Base-by-base conservation (phyloP, 1,140 invertebrate species). In the Bombus impatiens region DNA sequence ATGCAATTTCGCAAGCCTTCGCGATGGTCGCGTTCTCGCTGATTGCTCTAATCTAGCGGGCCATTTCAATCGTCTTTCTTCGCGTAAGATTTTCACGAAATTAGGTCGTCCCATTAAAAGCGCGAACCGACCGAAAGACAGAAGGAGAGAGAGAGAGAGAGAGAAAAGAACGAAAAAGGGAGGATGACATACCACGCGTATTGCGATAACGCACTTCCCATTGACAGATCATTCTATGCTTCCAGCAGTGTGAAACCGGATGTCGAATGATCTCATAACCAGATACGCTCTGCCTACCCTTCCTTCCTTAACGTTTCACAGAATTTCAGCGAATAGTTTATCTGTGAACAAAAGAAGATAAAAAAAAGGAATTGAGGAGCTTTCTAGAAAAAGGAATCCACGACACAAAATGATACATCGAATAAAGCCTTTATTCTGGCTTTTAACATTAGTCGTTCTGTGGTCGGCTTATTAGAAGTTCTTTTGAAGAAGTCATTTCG, bases 141-240 rank as follows among this genome's bases (percentile, higher is more conserved):
- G 75, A 62, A 72, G 53, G 70, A 86, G 83, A 86, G 78, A 74
- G 78, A 67, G 78, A 59, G 78, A 88, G 82, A 84, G 84, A 74
- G 82, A 65, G 81, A 84, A 67, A 84, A 75, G 70, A 87, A 84
- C 81, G 83, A 74, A 77, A 82, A 85, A 91, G 82, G 65, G 87
- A 91, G 88, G 87, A 89, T 79, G 87, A 87, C 85, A 67, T 59
- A 89, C 57, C 86, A 89, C 87, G 87, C 88, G 91, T 62, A 82
- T 86, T 77, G 79, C 90, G 94, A 94, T 94, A 94, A 94, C 89
- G 91, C 91, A 94, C 93, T 94, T 94, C 93, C 94, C 93, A 94
- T 94, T 94, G 91, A 93, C 93, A 91, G 92, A 77, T 92, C 74
- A 74, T 83, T 70, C 67, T 68, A 32, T 81, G 81, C 82, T 83